A percentile compares a stretch with the other conserved stretches of the same genome.
Evolutionary conservation across 2,797 vertebrate genomes (phyloP).

Genomic region (Tiaroga cobitis): DNA sequence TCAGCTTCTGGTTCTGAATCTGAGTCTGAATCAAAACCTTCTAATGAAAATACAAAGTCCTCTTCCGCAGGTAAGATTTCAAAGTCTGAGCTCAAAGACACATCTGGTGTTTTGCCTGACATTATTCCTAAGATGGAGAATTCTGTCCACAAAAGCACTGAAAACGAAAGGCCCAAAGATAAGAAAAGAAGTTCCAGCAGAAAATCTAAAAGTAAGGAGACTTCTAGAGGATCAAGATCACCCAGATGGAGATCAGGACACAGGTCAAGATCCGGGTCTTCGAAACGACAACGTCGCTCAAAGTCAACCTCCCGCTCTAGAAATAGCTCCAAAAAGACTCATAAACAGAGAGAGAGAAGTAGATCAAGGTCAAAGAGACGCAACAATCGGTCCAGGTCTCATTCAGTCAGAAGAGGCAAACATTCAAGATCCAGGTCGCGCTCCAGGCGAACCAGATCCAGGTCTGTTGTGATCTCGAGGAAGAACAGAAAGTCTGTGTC

Average conservation of each 20-base stretch:
- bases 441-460: conserved; percentile 58
- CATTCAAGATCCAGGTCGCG: conserved; percentile 57
- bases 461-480: conserved; percentile 51
- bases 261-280: conserved; percentile 58
- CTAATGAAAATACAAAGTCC: conserved; percentile 3
- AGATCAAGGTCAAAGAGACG: conserved; percentile 66
- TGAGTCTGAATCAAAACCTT: conserved; percentile 67
- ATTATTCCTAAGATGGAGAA: conserved; percentile 76
- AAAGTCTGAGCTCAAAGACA: conserved; percentile 40
- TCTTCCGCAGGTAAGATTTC: conserved; percentile 9
- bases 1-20: conserved; percentile 68
- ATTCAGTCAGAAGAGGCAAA: conserved; percentile 37
- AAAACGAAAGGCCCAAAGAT: conserved; percentile 4
- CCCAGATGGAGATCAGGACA: conserved; percentile 37
- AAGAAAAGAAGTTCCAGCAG: conserved; percentile 54
- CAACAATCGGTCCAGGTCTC: conserved; percentile 52
- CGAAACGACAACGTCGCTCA: conserved; percentile 45
- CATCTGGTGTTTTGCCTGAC: conserved; percentile 68
- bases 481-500: conserved; percentile 54
- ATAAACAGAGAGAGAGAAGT: conserved; percentile 57
- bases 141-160: conserved; percentile 1
- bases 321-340: conserved; percentile 65
- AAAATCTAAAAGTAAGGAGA: conserved; percentile 44
- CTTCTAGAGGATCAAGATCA: conserved; percentile 71
- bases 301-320: conserved; percentile 57